phyloP scores from a whole-genome alignment of 2,113 vertebrate species.

The Nycticebus coucang region DNA sequence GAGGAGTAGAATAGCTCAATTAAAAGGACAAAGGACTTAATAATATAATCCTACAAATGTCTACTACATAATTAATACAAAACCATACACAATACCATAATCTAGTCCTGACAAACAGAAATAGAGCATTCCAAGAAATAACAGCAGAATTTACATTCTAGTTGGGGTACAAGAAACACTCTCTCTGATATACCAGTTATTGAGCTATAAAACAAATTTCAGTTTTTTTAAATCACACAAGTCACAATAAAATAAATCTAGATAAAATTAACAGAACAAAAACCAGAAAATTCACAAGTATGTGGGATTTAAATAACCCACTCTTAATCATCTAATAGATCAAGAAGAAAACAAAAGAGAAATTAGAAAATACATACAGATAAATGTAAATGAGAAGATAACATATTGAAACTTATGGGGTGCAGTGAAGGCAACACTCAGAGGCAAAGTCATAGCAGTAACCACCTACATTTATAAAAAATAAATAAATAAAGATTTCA shows the following conservation, averaged over 20 bases:
- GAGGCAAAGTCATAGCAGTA: neutral
- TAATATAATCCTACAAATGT: neutral
- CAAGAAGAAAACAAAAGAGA: neutral
- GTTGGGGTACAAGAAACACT: neutral
- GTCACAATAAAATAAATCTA: neutral
- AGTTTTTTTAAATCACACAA: neutral
- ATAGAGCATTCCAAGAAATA: rapidly evolving
- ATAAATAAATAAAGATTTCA: neutral
- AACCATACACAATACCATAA: neutral
- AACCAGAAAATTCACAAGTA: neutral
- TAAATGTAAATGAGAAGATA: neutral
- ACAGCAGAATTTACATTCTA: neutral
- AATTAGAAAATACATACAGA: neutral
- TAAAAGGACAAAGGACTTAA: neutral
- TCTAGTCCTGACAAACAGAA: neutral
- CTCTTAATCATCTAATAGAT: neutral
- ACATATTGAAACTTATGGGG: neutral
- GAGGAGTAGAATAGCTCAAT: neutral
- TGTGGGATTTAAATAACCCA: neutral
- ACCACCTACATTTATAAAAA: neutral
- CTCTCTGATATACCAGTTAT: neutral
- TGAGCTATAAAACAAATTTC: neutral
- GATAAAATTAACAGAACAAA: neutral
- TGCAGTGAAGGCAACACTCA: neutral
- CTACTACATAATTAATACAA: neutral